Evolutionary conservation across 2,888 invertebrate species (phyloP).

Genomic region (Mesoligia furuncula): DNA sequence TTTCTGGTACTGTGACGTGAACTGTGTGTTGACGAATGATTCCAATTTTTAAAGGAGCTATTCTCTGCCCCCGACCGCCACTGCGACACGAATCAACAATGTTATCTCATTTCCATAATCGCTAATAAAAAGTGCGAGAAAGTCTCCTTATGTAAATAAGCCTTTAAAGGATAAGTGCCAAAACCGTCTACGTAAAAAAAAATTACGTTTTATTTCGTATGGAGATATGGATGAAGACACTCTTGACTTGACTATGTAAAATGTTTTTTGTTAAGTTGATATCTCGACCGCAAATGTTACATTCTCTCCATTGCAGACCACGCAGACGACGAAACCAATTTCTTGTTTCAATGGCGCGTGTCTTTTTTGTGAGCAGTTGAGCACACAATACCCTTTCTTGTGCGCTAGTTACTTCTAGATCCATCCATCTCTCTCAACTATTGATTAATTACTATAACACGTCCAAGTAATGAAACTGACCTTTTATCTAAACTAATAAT

Average conservation of each 20-base stretch:
- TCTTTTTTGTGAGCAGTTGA: not conserved
- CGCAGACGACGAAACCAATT: not conserved
- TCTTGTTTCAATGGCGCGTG: not conserved
- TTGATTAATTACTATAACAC: conserved; percentile 2
- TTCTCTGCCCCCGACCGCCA: not conserved
- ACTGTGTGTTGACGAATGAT: not conserved
- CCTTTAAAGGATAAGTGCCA: conserved; percentile 66
- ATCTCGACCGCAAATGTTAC: conserved; percentile 9
- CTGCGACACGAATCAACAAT: not conserved
- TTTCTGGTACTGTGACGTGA: no score
- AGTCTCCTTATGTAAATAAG: conserved; percentile 7
- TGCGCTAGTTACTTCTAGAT: not conserved
- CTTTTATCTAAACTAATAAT: not conserved
- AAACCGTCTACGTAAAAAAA: conserved; percentile 68
- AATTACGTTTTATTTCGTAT: conserved; percentile 62
- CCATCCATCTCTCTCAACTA: not conserved
- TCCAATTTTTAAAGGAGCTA: not conserved
- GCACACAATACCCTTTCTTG: not conserved
- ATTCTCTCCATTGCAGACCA: not conserved
- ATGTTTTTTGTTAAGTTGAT: conserved; percentile 35
- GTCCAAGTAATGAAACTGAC: not conserved
- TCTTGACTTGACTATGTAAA: conserved; percentile 26
- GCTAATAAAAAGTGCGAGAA: not conserved
- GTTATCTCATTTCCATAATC: no score
- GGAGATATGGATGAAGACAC: conserved; percentile 26